Percentiles rank a stretch among this genome's conserved stretches.
These are phyloP conservation scores for Holocentrus rufus DNA, from an alignment of 2,797 vertebrate genomes.

Conservation along the genomic window DNA sequence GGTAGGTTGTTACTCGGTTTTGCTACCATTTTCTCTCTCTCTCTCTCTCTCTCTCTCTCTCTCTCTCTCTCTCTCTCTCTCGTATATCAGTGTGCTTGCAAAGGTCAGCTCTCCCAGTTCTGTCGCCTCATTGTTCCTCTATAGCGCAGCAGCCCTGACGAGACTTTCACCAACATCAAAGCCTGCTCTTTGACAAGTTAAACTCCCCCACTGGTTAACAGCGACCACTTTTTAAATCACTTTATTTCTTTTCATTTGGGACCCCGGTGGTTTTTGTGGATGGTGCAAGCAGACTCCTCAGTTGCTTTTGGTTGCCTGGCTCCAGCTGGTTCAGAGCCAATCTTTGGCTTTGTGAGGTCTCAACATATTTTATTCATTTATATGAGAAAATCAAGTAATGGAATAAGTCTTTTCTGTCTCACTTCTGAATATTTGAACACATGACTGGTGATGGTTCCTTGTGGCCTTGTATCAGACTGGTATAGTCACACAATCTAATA, in stretches of 20 bases:
- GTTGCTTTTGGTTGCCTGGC: constrained; percentile 18
- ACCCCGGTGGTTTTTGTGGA: constrained; percentile 23
- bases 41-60: constrained; percentile 10
- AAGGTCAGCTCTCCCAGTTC: constrained; percentile 58
- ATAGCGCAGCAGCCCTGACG: constrained; percentile 32
- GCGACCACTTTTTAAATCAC: constrained; percentile 32
- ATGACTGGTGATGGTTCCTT: background rate
- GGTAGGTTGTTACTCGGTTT: constrained; percentile 28
- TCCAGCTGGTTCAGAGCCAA: background rate
- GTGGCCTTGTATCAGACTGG: background rate
- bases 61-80: constrained; percentile 10
- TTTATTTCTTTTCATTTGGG: constrained; percentile 35
- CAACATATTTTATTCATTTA: background rate
- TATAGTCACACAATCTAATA: background rate
- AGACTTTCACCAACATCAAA: constrained; percentile 48
- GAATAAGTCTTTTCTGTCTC: background rate
- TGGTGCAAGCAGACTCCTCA: constrained; percentile 34
- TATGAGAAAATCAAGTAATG: constrained; percentile 8
- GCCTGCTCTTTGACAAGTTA: constrained; percentile 43
- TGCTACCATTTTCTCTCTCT: background rate
- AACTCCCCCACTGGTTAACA: constrained; percentile 45
- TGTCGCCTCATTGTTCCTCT: constrained; percentile 25
- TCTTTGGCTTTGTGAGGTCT: constrained; percentile 6
- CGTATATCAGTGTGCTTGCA: constrained; percentile 46
- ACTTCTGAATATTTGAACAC: constrained; percentile 3